Conservation (phyloP, 64 coral and sea anemone genomes). For the Montipora efflorescens region DNA sequence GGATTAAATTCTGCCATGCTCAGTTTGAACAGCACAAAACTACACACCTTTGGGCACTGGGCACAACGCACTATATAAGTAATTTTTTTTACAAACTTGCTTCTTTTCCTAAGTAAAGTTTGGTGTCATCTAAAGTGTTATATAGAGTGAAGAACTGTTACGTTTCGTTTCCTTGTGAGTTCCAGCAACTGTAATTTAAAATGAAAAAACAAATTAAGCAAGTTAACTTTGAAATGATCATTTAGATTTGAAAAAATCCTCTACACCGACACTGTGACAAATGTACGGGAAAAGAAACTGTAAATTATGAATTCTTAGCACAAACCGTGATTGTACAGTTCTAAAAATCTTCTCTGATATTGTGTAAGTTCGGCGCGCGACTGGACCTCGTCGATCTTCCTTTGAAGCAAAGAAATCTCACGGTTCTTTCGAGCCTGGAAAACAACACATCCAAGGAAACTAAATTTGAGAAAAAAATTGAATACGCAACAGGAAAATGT, state of each 20-base stretch:
- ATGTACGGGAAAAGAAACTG: background rate
- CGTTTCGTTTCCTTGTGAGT: conserved; percentile 97
- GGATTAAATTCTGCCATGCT: no score
- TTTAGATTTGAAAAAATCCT: no score
- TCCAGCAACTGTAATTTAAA: conserved; percentile 66
- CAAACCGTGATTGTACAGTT: conserved; percentile 96
- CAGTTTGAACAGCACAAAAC: no score
- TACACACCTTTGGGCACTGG: no score
- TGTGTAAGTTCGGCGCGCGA: conserved; percentile 95
- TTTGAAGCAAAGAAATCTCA: conserved; percentile 91
- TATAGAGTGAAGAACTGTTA: conserved; percentile 98
- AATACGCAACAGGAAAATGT: background rate
- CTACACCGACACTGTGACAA: no score
- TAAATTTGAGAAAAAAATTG: background rate
- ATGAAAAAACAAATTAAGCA: background rate
- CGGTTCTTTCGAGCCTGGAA: conserved; percentile 94
- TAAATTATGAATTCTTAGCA: background rate
- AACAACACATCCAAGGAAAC: background rate
- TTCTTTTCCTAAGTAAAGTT: conserved; percentile 96
- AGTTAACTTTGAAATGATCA: no score
- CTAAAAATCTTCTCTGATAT: conserved; percentile 97
- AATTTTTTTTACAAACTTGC: conserved; percentile 20
- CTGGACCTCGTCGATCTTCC: conserved; percentile 98
- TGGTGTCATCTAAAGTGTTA: conserved; percentile 94
- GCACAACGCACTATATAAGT: no score